Percentiles rank a stretch among this genome's conserved stretches.
These are phyloP conservation scores for Taenaris catops DNA, from an alignment of 2,888 invertebrate species.

Conservation along the genomic window DNA sequence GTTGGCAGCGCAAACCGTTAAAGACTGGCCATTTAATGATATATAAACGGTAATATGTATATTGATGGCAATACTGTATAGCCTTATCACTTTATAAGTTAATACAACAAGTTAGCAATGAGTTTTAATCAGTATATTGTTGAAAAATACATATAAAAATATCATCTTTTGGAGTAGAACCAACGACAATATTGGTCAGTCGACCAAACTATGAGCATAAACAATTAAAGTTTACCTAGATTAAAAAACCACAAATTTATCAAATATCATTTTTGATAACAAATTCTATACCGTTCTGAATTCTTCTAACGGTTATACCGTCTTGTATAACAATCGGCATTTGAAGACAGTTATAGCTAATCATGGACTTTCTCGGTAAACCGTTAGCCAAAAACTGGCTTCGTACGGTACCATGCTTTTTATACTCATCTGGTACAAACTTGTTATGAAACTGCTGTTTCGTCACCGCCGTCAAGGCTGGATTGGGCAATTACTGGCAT, in stretches of 20 bases:
- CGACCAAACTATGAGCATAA: no score
- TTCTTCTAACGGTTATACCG: constrained; percentile 19
- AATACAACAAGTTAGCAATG: no score
- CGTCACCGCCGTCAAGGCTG: constrained; percentile 54
- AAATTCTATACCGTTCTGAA: constrained; percentile 9
- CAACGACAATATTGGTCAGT: no score
- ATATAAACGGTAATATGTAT: constrained; percentile 18
- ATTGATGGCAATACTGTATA: no score
- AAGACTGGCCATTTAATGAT: constrained; percentile 17
- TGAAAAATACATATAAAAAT: no score
- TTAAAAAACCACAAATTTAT: constrained; percentile 14
- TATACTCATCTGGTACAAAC: constrained; percentile 60
- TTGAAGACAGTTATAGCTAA: constrained; percentile 67
- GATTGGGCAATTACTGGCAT: constrained; percentile 34
- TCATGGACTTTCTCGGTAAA: constrained; percentile 62
- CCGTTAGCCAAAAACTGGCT: constrained; percentile 73
- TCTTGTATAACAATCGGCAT: constrained; percentile 30
- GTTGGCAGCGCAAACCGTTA: constrained; percentile 36
- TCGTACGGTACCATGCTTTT: constrained; percentile 72
- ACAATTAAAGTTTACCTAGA: no score
- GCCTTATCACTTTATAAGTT: no score
- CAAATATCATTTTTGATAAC: constrained; percentile 11
- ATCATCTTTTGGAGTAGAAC: no score
- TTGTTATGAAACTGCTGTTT: constrained; percentile 68
- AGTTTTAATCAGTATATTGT: no score